These are phyloP conservation scores for Siderastrea siderea DNA, from an alignment of 92 coral and sea anemone genomes.

Conservation along the genomic window DNA sequence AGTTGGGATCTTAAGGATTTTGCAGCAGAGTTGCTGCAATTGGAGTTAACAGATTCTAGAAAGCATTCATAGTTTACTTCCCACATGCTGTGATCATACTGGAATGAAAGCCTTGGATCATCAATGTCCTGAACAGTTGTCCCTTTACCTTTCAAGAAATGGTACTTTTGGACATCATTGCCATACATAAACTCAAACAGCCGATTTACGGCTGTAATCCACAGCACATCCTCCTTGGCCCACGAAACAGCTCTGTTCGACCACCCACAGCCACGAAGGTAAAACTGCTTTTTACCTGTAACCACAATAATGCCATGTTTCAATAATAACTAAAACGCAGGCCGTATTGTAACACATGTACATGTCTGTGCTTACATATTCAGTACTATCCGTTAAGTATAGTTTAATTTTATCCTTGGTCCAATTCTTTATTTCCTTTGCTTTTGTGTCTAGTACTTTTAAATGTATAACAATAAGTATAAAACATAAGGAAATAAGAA, in stretches of 20 bases:
- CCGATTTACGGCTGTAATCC: neutral
- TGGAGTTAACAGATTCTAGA: neutral
- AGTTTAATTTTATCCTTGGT: too few species aligned
- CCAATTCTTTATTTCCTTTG: too few species aligned
- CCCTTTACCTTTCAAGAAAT: neutral
- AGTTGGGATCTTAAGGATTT: too few species aligned
- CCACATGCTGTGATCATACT: neutral
- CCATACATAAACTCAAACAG: neutral
- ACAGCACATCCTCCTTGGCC: neutral
- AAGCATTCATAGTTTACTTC: neutral
- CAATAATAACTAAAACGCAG: neutral
- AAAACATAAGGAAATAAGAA: too few species aligned
- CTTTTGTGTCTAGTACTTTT: too few species aligned
- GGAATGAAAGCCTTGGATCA: neutral
- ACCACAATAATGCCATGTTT: neutral
- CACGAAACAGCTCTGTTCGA: neutral
- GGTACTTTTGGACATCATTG: neutral
- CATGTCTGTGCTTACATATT: neutral
- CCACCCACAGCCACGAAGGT: slow-evolving; percentile 17
- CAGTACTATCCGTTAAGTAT: too few species aligned
- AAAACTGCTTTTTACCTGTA: slow-evolving; percentile 6
- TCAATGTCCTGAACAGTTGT: neutral
- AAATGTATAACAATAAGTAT: too few species aligned
- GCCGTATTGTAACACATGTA: neutral
- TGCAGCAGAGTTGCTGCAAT: too few species aligned